Conservation (phyloP, 2,797 vertebrate genomes). For the Ctenopoma kingsleyae region DNA sequence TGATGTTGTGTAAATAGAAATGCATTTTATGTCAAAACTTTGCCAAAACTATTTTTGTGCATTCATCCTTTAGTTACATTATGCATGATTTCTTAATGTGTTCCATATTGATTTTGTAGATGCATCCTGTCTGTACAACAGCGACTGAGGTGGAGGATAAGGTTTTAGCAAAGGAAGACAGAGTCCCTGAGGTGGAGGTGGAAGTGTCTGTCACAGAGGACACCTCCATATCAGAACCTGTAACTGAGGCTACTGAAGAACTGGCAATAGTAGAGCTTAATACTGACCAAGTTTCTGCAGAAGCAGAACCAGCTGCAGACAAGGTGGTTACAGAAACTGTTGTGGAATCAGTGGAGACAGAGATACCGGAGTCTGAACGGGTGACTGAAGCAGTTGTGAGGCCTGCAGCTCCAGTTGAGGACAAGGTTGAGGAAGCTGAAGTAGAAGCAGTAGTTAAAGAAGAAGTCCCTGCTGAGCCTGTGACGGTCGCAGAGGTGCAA, state of each 20-base stretch:
- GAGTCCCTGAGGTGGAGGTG: background rate
- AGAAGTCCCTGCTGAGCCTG: slow-evolving; percentile 31
- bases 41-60: background rate
- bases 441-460: slow-evolving; percentile 44
- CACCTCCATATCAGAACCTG: background rate
- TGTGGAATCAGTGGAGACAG: slow-evolving; percentile 19
- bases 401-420: slow-evolving; percentile 16
- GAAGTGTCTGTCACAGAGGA: slow-evolving; percentile 34
- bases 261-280: slow-evolving; percentile 2
- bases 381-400: background rate
- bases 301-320: slow-evolving; percentile 9
- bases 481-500: slow-evolving; percentile 65
- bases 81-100: slow-evolving; percentile 39
- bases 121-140: slow-evolving; percentile 40
- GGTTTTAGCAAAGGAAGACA: slow-evolving; percentile 10
- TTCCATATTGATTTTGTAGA: slow-evolving; percentile 62
- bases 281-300: slow-evolving; percentile 4
- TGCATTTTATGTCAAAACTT: background rate
- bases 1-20: background rate
- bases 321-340: slow-evolving; percentile 22
- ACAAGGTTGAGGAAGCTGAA: slow-evolving; percentile 33
- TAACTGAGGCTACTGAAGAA: slow-evolving; percentile 16
- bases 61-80: slow-evolving; percentile 7
- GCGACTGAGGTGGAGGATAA: slow-evolving; percentile 30
- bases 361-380: slow-evolving; percentile 22